phyloP scores from a whole-genome alignment of 2,888 invertebrate genomes.

The Drosophila testacea region DNA sequence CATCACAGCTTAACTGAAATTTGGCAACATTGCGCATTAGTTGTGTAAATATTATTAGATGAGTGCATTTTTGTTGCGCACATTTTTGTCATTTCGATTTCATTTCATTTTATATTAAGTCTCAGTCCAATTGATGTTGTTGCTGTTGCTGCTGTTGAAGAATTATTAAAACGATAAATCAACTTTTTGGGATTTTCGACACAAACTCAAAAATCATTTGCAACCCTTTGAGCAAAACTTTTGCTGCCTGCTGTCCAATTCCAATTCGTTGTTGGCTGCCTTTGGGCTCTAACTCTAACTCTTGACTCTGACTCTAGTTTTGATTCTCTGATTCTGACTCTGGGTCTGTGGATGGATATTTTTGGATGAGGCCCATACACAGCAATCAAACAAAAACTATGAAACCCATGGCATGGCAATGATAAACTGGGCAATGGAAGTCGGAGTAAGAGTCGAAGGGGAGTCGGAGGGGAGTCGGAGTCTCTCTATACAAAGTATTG shows the following conservation, averaged over 20 bases:
- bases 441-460: no score
- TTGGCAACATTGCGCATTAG: conserved; percentile 49
- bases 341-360: conserved; percentile 9
- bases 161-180: conserved; percentile 83
- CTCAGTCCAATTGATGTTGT: not conserved
- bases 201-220: conserved; percentile 73
- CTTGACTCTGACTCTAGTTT: not conserved
- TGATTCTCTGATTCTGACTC: not conserved
- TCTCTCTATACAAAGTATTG: conserved; percentile 54
- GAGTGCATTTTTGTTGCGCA: conserved; percentile 42
- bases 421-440: no score
- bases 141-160: conserved; percentile 43
- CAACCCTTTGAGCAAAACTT: conserved; percentile 72
- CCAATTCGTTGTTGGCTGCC: conserved; percentile 34
- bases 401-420: not conserved
- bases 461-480: no score
- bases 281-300: conserved; percentile 28
- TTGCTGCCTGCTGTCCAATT: conserved; percentile 58
- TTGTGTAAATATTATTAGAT: conserved; percentile 48
- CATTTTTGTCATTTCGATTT: conserved; percentile 70
- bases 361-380: conserved; percentile 12
- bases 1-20: conserved; percentile 37
- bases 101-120: conserved; percentile 39
- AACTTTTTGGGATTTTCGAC: conserved; percentile 79
- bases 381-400: conserved; percentile 61